Base-by-base conservation (phyloP, 1,140 invertebrate genomes). In the Drosophila bipectinata region DNA sequence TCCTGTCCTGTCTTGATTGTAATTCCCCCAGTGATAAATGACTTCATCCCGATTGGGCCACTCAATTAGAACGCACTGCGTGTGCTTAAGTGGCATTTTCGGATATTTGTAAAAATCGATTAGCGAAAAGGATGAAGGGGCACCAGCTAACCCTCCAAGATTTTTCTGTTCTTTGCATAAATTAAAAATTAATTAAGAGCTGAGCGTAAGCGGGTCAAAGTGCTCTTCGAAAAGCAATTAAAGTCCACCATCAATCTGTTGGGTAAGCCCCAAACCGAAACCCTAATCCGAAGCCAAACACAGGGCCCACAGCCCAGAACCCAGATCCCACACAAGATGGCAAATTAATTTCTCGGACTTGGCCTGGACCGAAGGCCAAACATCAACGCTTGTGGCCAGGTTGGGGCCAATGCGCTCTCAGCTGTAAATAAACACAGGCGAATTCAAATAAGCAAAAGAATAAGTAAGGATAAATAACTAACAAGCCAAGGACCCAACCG, bases 381-480 rank as follows among this genome's bases (percentile, higher is more conserved):
- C 61, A 84, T 49, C 45, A 57, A 57, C 59, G 48, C 57, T 73
- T 49, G 55, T 77, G 56, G 60, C 47, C 39, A 44, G 28, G 48
- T 49, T 18, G 14, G 41, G n/a, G 41, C 73, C 74, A 87, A 78
- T 72, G 72, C 79, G 72, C 76, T 69, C 76, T 69, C 83, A 79
- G 72, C 63, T 88, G 83, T 88, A 88, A 88, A 83, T 77, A 88
- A 88, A 88, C 79, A 88, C 76, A 41, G 61, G 57, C 68, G 48
- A 83, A 88, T 83, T 88, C 83, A 88, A 88, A 88, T 88, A 88
- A 77, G 79, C 57, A 79, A 37, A 66, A 79, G 79, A 87, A 87
- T 87, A 81, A 87, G 82, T 81, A 68, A 69, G 66, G 81, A 85
- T 87, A 85, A 85, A 85, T 87, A 85, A 85, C 74, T 85, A 72